A percentile compares a stretch with the other conserved stretches of the same genome.
Evolutionary conservation across 2,113 vertebrate genomes (phyloP).

Genomic region (Gobio gobio): DNA sequence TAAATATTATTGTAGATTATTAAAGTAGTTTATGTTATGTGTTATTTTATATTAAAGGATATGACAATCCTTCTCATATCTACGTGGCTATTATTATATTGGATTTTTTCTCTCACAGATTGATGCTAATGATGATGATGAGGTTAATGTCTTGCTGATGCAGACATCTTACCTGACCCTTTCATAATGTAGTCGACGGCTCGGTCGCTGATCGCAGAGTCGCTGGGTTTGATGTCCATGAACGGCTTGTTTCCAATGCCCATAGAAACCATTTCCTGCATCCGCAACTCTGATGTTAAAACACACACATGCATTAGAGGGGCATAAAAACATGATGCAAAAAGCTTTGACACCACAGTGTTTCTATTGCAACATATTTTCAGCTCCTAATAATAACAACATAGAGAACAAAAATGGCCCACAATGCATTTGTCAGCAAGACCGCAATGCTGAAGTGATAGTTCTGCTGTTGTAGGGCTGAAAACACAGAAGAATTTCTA

Average conservation of each 20-base stretch:
- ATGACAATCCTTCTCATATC: background rate
- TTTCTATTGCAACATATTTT: background rate
- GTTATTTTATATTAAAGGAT: background rate
- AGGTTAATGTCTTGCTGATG: background rate
- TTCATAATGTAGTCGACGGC: constrained; percentile 81
- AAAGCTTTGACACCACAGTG: background rate
- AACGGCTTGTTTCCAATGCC: constrained; percentile 84
- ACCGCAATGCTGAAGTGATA: background rate
- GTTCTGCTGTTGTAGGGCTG: background rate
- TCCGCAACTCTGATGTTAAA: constrained; percentile 76
- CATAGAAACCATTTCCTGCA: constrained; percentile 86
- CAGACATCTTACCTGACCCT: constrained; percentile 72
- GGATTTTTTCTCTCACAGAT: background rate
- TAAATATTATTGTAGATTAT: background rate
- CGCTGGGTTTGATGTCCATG: constrained; percentile 83
- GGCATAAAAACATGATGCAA: background rate
- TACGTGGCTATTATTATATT: background rate
- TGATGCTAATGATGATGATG: background rate
- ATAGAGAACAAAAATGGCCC: background rate
- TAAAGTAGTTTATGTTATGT: no score
- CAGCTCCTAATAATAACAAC: background rate
- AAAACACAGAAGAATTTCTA: background rate
- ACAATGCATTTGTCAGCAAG: background rate
- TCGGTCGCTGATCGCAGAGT: constrained; percentile 79
- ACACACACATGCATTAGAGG: background rate